phyloP scores from a whole-genome alignment of 1,140 invertebrate species.

The Planococcus citri region DNA sequence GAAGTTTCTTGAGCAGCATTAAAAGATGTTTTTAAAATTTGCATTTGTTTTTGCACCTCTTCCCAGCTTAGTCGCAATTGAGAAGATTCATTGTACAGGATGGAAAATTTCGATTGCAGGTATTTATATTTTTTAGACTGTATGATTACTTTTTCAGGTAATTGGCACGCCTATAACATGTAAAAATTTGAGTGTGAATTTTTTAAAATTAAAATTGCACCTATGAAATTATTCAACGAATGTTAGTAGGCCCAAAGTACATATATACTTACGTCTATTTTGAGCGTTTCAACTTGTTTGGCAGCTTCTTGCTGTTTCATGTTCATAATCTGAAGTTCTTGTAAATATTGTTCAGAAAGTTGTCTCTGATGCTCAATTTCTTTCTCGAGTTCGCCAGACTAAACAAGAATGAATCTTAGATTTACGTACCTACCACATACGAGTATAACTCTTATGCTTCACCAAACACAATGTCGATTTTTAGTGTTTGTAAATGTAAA shows the following conservation, averaged over 20 bases:
- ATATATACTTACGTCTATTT: slow-evolving; percentile 82
- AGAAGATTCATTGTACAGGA: slow-evolving; percentile 81
- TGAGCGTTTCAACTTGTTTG: slow-evolving; percentile 88
- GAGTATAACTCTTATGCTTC: too few relatives aligned
- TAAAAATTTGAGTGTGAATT: too few relatives aligned
- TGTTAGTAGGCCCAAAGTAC: too few relatives aligned
- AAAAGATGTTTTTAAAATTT: slow-evolving; percentile 3
- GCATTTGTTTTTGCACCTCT: slow-evolving; percentile 15
- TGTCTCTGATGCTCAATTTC: slow-evolving; percentile 88
- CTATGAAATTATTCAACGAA: too few relatives aligned
- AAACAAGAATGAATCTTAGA: slow-evolving; percentile 22
- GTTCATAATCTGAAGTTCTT: slow-evolving; percentile 86
- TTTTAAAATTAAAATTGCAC: background rate
- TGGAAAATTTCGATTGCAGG: slow-evolving; percentile 94
- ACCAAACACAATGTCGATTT: too few relatives aligned
- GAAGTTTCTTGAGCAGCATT: slow-evolving; percentile 6
- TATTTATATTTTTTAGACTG: slow-evolving; percentile 98
- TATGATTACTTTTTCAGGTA: slow-evolving; percentile 90
- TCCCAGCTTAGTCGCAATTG: background rate
- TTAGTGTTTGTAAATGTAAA: too few relatives aligned
- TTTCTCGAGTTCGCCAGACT: slow-evolving; percentile 78
- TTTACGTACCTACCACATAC: too few relatives aligned
- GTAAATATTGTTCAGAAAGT: slow-evolving; percentile 77
- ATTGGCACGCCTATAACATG: slow-evolving; percentile 73
- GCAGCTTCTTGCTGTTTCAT: slow-evolving; percentile 80